A percentile compares a stretch with the other conserved stretches of the same genome.
Evolutionary conservation across 2,888 invertebrate species (phyloP).

Genomic region (Patella pellucida): DNA sequence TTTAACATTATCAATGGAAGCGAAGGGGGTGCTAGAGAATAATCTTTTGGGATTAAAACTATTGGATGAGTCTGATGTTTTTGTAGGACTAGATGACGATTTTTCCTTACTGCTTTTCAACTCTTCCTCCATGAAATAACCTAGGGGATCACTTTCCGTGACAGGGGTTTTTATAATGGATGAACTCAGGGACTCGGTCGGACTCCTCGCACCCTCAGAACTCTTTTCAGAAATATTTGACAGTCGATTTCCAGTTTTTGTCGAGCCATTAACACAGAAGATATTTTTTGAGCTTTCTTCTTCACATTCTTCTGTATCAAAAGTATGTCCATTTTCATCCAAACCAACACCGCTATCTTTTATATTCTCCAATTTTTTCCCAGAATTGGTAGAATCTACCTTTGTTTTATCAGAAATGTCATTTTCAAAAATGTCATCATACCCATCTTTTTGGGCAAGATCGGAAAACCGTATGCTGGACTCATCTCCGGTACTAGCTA

Average conservation of each 20-base stretch:
- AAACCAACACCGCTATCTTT: constrained; percentile 56
- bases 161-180: constrained; percentile 81
- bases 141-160: constrained; percentile 91
- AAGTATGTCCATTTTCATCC: constrained; percentile 38
- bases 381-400: constrained; percentile 17
- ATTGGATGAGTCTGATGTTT: constrained; percentile 10
- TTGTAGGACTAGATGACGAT: constrained; percentile 11
- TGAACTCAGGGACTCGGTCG: background rate
- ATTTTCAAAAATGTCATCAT: constrained; percentile 32
- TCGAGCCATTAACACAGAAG: background rate
- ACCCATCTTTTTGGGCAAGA: constrained; percentile 35
- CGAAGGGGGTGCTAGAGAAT: constrained; percentile 23
- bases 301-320: constrained; percentile 13
- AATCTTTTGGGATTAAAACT: constrained; percentile 8
- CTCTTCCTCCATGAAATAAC: constrained; percentile 76
- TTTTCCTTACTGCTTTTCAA: background rate
- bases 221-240: background rate
- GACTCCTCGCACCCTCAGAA: constrained; percentile 9
- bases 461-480: constrained; percentile 42
- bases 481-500: constrained; percentile 40
- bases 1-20: constrained; percentile 14
- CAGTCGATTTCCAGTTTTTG: background rate
- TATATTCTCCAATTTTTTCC: constrained; percentile 35
- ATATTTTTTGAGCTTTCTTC: constrained; percentile 7
- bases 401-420: constrained; percentile 28